Conservation (phyloP, 2,113 vertebrate genomes). For the Dicerorhinus sumatrensis region DNA sequence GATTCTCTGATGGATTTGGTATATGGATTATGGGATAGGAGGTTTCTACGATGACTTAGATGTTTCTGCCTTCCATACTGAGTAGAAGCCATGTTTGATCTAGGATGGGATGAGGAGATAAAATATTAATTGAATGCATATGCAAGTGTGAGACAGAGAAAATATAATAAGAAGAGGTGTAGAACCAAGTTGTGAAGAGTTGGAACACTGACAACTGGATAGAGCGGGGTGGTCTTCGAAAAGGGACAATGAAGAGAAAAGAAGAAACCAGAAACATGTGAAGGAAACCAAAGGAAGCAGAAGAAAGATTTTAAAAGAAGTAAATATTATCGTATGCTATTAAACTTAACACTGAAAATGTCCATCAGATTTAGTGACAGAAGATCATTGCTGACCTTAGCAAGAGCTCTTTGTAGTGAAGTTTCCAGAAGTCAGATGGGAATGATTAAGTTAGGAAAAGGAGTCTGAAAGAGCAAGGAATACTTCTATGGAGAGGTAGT, state of each 20-base stretch:
- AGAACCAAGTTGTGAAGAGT: not conserved
- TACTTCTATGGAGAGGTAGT: not conserved
- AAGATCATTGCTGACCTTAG: not conserved
- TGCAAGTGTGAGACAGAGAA: not conserved
- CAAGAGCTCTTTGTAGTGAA: not conserved
- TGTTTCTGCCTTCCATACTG: not conserved
- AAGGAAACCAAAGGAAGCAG: not conserved
- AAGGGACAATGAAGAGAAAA: not conserved
- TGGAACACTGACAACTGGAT: not conserved
- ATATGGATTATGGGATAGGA: not conserved
- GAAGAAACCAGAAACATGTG: not conserved
- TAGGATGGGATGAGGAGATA: not conserved
- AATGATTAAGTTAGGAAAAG: not conserved
- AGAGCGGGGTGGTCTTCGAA: not conserved
- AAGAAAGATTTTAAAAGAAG: not conserved
- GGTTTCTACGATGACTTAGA: not conserved
- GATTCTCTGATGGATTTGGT: not conserved
- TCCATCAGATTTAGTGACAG: not conserved
- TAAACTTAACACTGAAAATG: not conserved
- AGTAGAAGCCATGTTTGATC: not conserved
- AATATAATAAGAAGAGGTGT: not conserved
- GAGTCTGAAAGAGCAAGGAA: not conserved
- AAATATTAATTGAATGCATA: not conserved
- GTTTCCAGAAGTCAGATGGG: not conserved
- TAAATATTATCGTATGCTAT: not conserved